A percentile compares a stretch with the other conserved stretches of the same genome.
Conservation (phyloP, 2,113 vertebrate genomes). For the Etia nguti region DNA sequence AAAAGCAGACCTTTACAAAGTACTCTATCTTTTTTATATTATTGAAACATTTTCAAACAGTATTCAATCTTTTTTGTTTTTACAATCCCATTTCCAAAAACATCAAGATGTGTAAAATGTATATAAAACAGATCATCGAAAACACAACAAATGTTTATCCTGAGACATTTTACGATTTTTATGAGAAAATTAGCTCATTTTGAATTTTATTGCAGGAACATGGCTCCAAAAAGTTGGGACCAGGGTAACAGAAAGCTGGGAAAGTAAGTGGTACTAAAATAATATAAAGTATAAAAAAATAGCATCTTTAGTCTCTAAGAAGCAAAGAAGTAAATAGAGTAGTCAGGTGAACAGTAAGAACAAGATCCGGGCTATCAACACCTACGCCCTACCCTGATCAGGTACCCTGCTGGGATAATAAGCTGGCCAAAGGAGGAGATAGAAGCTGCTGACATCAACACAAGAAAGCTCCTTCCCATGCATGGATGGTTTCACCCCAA, state of each 20-base stretch:
- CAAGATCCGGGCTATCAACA: background rate
- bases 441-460: background rate
- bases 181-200: background rate
- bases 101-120: background rate
- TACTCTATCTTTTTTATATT: background rate
- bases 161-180: background rate
- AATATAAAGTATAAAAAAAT: background rate
- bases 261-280: background rate
- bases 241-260: background rate
- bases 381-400: background rate
- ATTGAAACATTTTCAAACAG: background rate
- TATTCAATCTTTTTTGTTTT: background rate
- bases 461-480: background rate
- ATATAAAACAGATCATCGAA: background rate
- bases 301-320: background rate
- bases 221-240: background rate
- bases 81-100: background rate
- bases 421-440: background rate
- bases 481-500: background rate
- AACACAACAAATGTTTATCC: background rate
- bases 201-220: background rate
- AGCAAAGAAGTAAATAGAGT: background rate
- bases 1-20: background rate
- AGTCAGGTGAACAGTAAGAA: background rate
- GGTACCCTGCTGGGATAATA: background rate